Conservation (phyloP, 2,888 invertebrate genomes). For the Gastrophysa polygoni region DNA sequence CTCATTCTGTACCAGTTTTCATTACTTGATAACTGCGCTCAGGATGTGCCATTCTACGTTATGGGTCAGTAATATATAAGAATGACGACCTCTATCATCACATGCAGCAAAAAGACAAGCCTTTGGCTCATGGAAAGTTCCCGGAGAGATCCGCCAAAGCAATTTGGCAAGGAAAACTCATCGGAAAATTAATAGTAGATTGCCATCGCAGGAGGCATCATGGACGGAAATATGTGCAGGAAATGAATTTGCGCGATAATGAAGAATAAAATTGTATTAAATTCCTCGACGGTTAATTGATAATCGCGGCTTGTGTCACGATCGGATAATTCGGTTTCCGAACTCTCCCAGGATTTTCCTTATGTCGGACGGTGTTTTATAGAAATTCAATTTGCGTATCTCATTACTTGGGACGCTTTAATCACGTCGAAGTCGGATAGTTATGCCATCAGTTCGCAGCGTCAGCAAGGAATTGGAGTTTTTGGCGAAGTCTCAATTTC, state of each 20-base stretch:
- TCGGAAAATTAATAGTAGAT: constrained; percentile 30
- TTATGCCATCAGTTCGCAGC: neutral
- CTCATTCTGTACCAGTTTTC: too few relatives aligned
- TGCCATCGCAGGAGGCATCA: constrained; percentile 20
- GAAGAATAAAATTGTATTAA: constrained; percentile 38
- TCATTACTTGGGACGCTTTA: constrained; percentile 31
- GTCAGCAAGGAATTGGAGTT: neutral
- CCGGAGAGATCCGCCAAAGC: constrained; percentile 10
- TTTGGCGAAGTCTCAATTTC: neutral
- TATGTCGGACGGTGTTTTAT: constrained; percentile 42
- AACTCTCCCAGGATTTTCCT: constrained; percentile 22
- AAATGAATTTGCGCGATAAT: constrained; percentile 34
- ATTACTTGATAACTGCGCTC: too few relatives aligned
- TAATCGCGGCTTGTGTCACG: constrained; percentile 39
- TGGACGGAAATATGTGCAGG: constrained; percentile 22
- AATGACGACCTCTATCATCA: neutral
- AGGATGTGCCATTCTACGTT: too few relatives aligned
- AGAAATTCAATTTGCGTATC: constrained; percentile 42
- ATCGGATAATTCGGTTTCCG: constrained; percentile 37
- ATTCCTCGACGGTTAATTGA: constrained; percentile 40
- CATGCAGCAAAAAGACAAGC: neutral
- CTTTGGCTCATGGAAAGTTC: neutral
- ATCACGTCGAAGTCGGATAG: constrained; percentile 22
- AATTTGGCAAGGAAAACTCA: constrained; percentile 25
- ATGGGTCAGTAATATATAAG: too few relatives aligned